These are phyloP conservation scores for Helostoma temminkii DNA, from an alignment of 2,797 vertebrate genomes.

Conservation along the genomic window DNA sequence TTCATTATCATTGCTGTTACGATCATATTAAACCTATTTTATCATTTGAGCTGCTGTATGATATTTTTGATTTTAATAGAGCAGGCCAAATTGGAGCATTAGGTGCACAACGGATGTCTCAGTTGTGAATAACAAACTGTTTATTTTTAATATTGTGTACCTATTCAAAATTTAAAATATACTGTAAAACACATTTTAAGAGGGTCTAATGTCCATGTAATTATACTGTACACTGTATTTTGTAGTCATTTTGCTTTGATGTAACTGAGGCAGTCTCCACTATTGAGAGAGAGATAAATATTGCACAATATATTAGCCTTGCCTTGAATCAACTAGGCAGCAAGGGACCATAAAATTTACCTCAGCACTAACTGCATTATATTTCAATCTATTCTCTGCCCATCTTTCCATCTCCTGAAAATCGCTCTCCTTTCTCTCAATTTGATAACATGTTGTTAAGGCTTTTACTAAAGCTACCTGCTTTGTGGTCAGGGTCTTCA, in stretches of 20 bases:
- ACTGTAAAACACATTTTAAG: constrained; percentile 50
- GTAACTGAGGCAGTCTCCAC: constrained; percentile 36
- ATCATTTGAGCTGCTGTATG: constrained; percentile 59
- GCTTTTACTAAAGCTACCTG: constrained; percentile 68
- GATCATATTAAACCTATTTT: constrained; percentile 56
- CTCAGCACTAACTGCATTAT: constrained; percentile 59
- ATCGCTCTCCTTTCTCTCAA: constrained; percentile 39
- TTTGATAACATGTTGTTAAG: constrained; percentile 52
- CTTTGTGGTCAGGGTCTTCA: constrained; percentile 78
- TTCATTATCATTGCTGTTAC: constrained; percentile 54
- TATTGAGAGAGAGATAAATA: constrained; percentile 41
- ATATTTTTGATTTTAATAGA: constrained; percentile 50
- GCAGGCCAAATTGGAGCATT: constrained; percentile 52
- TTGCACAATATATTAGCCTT: constrained; percentile 56
- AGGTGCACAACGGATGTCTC: constrained; percentile 46
- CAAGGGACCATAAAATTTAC: constrained; percentile 65
- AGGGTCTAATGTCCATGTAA: constrained; percentile 42
- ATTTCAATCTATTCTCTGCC: constrained; percentile 40
- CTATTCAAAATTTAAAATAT: constrained; percentile 56
- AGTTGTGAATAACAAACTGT: constrained; percentile 53
- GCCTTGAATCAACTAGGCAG: constrained; percentile 58
- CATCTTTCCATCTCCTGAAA: constrained; percentile 11
- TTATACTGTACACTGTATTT: constrained; percentile 43
- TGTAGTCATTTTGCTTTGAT: constrained; percentile 50
- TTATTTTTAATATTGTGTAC: constrained; percentile 57